Evolutionary conservation across 2,113 vertebrate genomes (phyloP).

Genomic region (Sigmodon hispidus): DNA sequence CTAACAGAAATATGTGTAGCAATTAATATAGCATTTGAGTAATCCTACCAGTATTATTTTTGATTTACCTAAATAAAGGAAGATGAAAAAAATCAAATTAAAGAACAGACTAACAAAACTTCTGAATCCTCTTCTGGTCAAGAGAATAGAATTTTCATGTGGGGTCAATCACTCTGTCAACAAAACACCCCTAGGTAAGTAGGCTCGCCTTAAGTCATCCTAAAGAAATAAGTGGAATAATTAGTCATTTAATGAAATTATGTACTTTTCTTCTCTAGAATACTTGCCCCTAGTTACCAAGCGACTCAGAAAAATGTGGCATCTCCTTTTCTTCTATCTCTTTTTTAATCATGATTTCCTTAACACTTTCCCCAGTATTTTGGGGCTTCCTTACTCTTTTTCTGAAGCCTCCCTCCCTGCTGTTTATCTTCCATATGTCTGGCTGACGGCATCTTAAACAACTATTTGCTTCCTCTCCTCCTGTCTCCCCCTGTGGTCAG

Average conservation of each 20-base stretch:
- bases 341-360: background rate
- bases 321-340: background rate
- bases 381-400: too few relatives aligned
- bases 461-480: background rate
- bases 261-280: background rate
- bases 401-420: background rate
- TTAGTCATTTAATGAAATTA: background rate
- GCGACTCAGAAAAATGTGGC: background rate
- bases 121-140: background rate
- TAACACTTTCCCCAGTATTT: too few relatives aligned
- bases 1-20: background rate
- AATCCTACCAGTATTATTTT: slow-evolving; percentile 5
- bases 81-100: background rate
- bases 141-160: background rate
- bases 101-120: background rate
- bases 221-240: background rate
- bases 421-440: background rate
- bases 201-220: background rate
- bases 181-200: background rate
- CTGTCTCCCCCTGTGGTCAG: background rate
- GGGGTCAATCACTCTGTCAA: background rate
- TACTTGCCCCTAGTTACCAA: background rate
- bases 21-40: slow-evolving; percentile 7
- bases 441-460: background rate
- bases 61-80: background rate